Evolutionary conservation across 1,140 invertebrate species (phyloP), one percentile per base, ranked within the genome.

Genomic region (Mactra quadrangularis): DNA sequence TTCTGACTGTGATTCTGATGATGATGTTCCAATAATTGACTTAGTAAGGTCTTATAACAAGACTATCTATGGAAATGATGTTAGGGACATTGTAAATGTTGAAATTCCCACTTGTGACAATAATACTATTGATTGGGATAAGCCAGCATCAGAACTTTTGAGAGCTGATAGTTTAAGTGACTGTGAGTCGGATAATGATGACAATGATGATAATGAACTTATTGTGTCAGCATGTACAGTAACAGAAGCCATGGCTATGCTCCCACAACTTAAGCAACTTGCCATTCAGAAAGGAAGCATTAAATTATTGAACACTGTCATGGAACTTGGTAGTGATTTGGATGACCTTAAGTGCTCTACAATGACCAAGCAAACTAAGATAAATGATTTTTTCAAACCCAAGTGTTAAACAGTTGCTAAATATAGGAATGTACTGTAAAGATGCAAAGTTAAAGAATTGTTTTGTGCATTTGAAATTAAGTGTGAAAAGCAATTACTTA

Each of bases 331-430:
- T n/a, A 15, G 15, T n/a, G 31, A 27, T 35, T 9, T 60, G 3
- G 15, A 9, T 4, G 57, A 60, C 31, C 25, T 60, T 3, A 31
- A 11, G 22, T 60, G 25, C 31, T 15, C 25, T n/a, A 29, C 27
- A 29, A 60, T 60, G 57, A 60, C 27, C 31, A n/a, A 27, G 27
- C 57, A 29, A 60, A 4, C 57, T 7, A 60, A 60, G 25, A 60
- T 60, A 27, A 60, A 27, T 60, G 57, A 60, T 27, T 60, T 60
- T 60, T 60, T 60, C 11, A 60, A 13, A 29, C 9, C n/a, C n/a
- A n/a, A n/a, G n/a, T n/a, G n/a, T n/a, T n/a, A n/a, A n/a, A n/a
- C n/a, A n/a, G n/a, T n/a, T n/a, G n/a, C n/a, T n/a, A n/a, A n/a
- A n/a, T n/a, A n/a, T n/a, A n/a, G n/a, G n/a, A n/a, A n/a, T n/a